A percentile compares a stretch with the other conserved stretches of the same genome.
These are phyloP conservation scores for Glaucomys volans DNA, from an alignment of 2,113 vertebrate species.

Conservation along the genomic window DNA sequence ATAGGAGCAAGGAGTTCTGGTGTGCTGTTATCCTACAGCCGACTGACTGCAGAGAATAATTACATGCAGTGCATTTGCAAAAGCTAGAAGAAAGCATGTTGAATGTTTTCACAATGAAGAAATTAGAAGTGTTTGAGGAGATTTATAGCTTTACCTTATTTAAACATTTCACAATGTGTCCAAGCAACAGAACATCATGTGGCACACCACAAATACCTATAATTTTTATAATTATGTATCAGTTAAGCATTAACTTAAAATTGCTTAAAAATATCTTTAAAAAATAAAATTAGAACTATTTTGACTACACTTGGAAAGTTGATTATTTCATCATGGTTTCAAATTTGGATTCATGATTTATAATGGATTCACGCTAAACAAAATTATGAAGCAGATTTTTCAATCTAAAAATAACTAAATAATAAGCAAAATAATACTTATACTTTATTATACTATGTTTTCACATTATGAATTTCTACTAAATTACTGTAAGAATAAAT, in stretches of 20 bases:
- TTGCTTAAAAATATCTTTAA: background rate
- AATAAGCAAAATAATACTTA: background rate
- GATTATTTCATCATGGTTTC: background rate
- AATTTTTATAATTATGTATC: background rate
- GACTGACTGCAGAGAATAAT: background rate
- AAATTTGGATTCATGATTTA: background rate
- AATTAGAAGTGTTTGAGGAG: background rate
- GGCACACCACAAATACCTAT: background rate
- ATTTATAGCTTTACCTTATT: background rate
- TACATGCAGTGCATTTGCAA: background rate
- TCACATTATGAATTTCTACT: background rate
- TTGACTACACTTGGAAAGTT: background rate
- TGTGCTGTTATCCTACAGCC: background rate
- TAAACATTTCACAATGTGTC: background rate
- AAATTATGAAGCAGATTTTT: background rate
- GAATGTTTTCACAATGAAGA: background rate
- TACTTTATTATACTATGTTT: constrained; percentile 7
- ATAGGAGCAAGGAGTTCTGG: background rate
- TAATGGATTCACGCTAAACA: background rate
- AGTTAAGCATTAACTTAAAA: background rate
- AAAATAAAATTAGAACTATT: background rate
- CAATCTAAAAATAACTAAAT: background rate
- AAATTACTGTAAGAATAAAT: background rate
- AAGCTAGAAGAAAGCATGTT: background rate
- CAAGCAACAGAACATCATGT: background rate